Base-by-base conservation (phyloP, 2,113 vertebrate genomes). In the Ameiurus melas region DNA sequence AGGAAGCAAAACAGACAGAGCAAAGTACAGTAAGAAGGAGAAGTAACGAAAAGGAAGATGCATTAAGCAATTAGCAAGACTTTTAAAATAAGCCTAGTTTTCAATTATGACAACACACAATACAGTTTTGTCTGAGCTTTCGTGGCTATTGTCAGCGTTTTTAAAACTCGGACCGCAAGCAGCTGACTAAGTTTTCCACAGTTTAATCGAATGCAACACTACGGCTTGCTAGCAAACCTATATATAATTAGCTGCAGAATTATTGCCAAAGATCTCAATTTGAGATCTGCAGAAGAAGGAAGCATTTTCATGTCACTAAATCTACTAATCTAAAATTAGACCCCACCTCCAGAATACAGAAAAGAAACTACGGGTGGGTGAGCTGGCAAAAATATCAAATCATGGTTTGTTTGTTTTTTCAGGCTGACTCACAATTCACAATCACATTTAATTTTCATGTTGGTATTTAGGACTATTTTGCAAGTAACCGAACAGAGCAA, bases 21-120 rank as follows among this genome's bases (percentile, higher is more conserved):
- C 70, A 91, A 87, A 86, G 83, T 83, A 39, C 89, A 88, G 53
- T 39, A 5, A 79, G 8, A 78, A 88, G 20, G 47, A 77, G 57
- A 58, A 57, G 66, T 12, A 43, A 81, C 70, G 62, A 8, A 36
- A 55, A 79, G 33, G 16, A 75, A 33, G 27, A 58, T 12, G 80
- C 2, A 27, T 83, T 39, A 83, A 62, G 80, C 33, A 83, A 62
- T 27, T 19, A 58, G 55, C 20, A 62, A 43, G 57, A 62, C 22
- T 12, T 60, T 20, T 36, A 4, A 82, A 27, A 62, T 16, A 39
- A 27, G 57, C 33, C 57, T 27, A 25, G 8, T 22, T 22, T n/a
- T 39, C 10, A 3, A 53, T 53, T 13, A 73, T 27, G 20, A 2
- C 75, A 51, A 51, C 47, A 51, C 47, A 53, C 4, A 27, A 17